phyloP scores from a whole-genome alignment of 2,113 vertebrate species.

The Tachuris rubrigastra region DNA sequence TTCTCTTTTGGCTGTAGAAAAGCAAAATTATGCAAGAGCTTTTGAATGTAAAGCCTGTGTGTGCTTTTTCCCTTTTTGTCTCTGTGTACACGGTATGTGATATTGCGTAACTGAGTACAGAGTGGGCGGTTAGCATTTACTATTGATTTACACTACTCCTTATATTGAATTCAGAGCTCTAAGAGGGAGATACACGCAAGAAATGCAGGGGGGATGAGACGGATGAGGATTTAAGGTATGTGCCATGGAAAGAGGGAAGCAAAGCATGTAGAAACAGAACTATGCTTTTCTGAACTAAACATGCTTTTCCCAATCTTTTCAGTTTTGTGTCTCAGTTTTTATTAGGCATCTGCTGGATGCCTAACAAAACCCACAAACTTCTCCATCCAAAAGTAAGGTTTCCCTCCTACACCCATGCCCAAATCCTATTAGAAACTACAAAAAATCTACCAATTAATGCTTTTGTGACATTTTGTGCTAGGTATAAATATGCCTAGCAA shows the following conservation, averaged over 20 bases:
- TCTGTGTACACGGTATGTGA: constrained; percentile 70
- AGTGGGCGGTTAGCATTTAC: constrained; percentile 77
- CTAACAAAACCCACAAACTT: background rate
- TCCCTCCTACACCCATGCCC: background rate
- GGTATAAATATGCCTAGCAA: background rate
- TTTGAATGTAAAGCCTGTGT: constrained; percentile 80
- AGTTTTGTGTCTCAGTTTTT: no score
- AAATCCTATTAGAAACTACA: background rate
- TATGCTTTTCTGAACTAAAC: background rate
- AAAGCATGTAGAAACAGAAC: background rate
- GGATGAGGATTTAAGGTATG: background rate
- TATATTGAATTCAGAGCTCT: constrained; percentile 61
- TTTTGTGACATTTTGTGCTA: background rate
- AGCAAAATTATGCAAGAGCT: constrained; percentile 79
- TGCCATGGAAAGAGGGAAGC: background rate
- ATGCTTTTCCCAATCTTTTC: background rate
- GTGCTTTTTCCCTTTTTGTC: constrained; percentile 78
- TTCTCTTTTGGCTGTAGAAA: constrained; percentile 70
- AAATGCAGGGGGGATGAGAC: background rate
- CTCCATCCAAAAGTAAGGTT: background rate
- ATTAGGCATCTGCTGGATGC: no score
- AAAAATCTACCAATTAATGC: background rate
- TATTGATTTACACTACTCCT: constrained; percentile 75
- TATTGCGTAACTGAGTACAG: constrained; percentile 72
- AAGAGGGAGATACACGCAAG: background rate